These are phyloP conservation scores for Malacoctenus gilli DNA, from an alignment of 2,797 vertebrate genomes.

Conservation along the genomic window DNA sequence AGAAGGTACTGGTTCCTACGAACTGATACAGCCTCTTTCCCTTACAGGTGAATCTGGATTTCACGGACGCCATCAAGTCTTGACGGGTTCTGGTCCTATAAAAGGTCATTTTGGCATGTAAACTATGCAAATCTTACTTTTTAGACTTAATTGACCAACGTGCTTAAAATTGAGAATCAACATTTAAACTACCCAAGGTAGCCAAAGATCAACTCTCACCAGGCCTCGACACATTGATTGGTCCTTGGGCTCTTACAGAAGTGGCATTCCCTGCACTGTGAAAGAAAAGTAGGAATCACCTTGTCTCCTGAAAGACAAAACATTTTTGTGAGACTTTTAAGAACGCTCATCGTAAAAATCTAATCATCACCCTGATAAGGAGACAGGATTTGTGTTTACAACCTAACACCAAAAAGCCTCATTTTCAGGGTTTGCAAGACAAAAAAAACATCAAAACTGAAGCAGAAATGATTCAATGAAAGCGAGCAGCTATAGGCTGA, in stretches of 20 bases:
- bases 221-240: slow-evolving; percentile 89
- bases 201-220: slow-evolving; percentile 77
- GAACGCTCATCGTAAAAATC: too few relatives aligned
- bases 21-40: slow-evolving; percentile 90
- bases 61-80: slow-evolving; percentile 81
- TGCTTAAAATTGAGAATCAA: too few relatives aligned
- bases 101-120: too few relatives aligned
- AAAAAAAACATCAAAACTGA: too few relatives aligned
- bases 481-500: too few relatives aligned
- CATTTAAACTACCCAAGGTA: neutral
- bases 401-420: neutral
- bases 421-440: too few relatives aligned
- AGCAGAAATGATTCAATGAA: too few relatives aligned
- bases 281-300: slow-evolving; percentile 90
- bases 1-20: slow-evolving; percentile 95
- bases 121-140: too few relatives aligned
- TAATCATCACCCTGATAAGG: too few relatives aligned
- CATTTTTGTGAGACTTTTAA: too few relatives aligned
- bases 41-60: slow-evolving; percentile 89
- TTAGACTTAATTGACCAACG: too few relatives aligned
- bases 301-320: slow-evolving; percentile 84
- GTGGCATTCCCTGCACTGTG: slow-evolving; percentile 90
- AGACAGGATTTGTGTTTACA: neutral
- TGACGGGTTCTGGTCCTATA: slow-evolving; percentile 63
- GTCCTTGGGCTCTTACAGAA: slow-evolving; percentile 92